A percentile compares a stretch with the other conserved stretches of the same genome.
Conservation (phyloP, 1,140 invertebrate genomes). For the Platyscapa corneri region DNA sequence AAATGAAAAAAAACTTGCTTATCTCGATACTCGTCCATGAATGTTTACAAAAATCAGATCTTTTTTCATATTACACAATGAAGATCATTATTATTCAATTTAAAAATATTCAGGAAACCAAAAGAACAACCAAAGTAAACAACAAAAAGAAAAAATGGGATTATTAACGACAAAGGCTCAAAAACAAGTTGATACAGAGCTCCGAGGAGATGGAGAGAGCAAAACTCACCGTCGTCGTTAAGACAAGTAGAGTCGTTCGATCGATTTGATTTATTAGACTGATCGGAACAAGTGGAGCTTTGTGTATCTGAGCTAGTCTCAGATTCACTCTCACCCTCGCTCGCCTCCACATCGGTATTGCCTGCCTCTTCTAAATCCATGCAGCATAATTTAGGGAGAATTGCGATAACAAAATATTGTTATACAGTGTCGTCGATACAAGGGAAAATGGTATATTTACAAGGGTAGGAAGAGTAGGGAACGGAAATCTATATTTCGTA, state of each 20-base stretch:
- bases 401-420: slow-evolving; percentile 51
- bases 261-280: slow-evolving; percentile 71
- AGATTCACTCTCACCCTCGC: slow-evolving; percentile 74
- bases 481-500: neutral
- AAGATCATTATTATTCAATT: slow-evolving; percentile 60
- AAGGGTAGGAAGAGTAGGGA: neutral
- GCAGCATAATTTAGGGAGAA: slow-evolving; percentile 68
- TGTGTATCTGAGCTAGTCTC: slow-evolving; percentile 74
- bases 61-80: slow-evolving; percentile 24
- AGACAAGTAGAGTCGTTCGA: slow-evolving; percentile 72
- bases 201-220: slow-evolving; percentile 27
- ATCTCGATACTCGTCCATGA: neutral
- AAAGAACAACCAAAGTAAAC: slow-evolving; percentile 57
- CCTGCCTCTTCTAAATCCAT: slow-evolving; percentile 72
- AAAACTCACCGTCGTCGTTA: slow-evolving; percentile 73
- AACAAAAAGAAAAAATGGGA: slow-evolving; percentile 55
- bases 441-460: neutral
- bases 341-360: slow-evolving; percentile 72
- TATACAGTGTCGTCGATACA: neutral
- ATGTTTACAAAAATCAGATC: slow-evolving; percentile 27
- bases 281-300: slow-evolving; percentile 71
- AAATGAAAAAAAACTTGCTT: neutral
- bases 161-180: slow-evolving; percentile 67
- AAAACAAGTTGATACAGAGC: slow-evolving; percentile 52
- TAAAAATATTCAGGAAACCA: slow-evolving; percentile 54